These are phyloP conservation scores for Lucilia sericata DNA, from an alignment of 1,140 invertebrate genomes.

Conservation along the genomic window DNA sequence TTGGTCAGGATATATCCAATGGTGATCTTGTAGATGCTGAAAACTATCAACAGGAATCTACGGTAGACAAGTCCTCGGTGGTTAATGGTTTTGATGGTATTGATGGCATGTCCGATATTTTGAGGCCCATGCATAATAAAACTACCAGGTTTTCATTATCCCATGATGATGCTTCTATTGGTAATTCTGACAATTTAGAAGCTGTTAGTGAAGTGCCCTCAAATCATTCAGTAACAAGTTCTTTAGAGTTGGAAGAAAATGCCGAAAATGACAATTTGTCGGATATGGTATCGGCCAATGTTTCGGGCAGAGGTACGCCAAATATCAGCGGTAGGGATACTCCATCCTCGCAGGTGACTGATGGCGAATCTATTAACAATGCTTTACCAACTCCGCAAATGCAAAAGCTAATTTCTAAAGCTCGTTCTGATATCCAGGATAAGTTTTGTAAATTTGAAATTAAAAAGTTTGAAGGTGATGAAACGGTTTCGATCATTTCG, in stretches of 20 bases:
- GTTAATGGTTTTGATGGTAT: slow-evolving; percentile 56
- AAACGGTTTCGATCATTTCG: slow-evolving; percentile 94
- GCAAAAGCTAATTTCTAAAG: slow-evolving; percentile 78
- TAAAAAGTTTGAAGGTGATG: slow-evolving; percentile 89
- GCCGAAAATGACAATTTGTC: slow-evolving; percentile 92
- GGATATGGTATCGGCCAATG: slow-evolving; percentile 97
- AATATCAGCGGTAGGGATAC: slow-evolving; percentile 89
- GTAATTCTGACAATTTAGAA: slow-evolving; percentile 94
- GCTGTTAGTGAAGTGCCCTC: slow-evolving; percentile 94
- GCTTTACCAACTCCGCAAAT: slow-evolving; percentile 69
- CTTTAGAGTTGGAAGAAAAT: slow-evolving; percentile 88
- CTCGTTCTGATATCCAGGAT: slow-evolving; percentile 93
- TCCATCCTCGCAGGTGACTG: slow-evolving; percentile 90
- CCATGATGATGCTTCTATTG: slow-evolving; percentile 87
- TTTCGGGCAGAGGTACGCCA: slow-evolving; percentile 87
- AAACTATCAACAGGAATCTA: slow-evolving; percentile 52
- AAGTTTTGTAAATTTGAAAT: slow-evolving; percentile 99
- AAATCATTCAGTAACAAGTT: slow-evolving; percentile 94
- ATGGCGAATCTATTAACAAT: slow-evolving; percentile 76
- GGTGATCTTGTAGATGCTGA: slow-evolving; percentile 48
- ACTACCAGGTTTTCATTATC: slow-evolving; percentile 82
- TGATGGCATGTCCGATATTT: slow-evolving; percentile 58
- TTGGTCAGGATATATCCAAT: slow-evolving; percentile 57
- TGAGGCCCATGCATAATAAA: slow-evolving; percentile 53
- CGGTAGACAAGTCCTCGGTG: slow-evolving; percentile 55